Evolutionary conservation across 2,113 vertebrate genomes (phyloP).

Genomic region (Alouatta palliata): DNA sequence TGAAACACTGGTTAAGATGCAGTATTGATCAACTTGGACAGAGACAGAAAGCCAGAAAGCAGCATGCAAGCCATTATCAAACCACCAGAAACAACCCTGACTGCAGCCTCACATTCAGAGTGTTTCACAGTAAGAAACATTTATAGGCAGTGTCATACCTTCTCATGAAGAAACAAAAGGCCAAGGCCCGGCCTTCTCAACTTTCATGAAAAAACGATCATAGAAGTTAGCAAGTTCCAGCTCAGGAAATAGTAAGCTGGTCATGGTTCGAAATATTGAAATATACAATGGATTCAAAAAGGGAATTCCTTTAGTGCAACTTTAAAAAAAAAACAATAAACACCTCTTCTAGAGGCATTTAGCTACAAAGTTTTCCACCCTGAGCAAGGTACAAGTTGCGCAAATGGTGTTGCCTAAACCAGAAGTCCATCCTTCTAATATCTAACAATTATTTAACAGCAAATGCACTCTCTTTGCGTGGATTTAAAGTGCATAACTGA

Average conservation of each 20-base stretch:
- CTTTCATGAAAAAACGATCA: conserved; percentile 95
- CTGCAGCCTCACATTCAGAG: conserved; percentile 96
- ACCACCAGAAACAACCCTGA: conserved; percentile 99
- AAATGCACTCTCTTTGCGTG: conserved; percentile 78
- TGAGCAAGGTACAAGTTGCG: conserved; percentile 83
- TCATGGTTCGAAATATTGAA: conserved; percentile 88
- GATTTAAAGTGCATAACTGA: conserved; percentile 70
- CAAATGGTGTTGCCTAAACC: conserved; percentile 77
- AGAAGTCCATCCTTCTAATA: conserved; percentile 70
- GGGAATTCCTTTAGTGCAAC: conserved; percentile 86
- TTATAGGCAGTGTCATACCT: conserved; percentile 98
- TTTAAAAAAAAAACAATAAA: conserved; percentile 83
- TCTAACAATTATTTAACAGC: conserved; percentile 73
- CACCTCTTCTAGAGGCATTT: conserved; percentile 88
- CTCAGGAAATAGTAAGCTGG: conserved; percentile 88
- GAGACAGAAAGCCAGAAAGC: conserved; percentile 81
- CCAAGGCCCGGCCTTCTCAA: conserved; percentile 89
- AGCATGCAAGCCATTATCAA: conserved; percentile 94
- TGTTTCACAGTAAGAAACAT: conserved; percentile 99
- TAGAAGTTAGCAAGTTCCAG: conserved; percentile 90
- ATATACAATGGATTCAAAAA: conserved; percentile 87
- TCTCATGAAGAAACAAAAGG: conserved; percentile 97
- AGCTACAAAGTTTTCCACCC: conserved; percentile 87
- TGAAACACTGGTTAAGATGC: conserved; percentile 50
- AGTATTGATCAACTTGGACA: conserved; percentile 72